Conservation (phyloP, 2,113 vertebrate genomes). For the Caloenas nicobarica region DNA sequence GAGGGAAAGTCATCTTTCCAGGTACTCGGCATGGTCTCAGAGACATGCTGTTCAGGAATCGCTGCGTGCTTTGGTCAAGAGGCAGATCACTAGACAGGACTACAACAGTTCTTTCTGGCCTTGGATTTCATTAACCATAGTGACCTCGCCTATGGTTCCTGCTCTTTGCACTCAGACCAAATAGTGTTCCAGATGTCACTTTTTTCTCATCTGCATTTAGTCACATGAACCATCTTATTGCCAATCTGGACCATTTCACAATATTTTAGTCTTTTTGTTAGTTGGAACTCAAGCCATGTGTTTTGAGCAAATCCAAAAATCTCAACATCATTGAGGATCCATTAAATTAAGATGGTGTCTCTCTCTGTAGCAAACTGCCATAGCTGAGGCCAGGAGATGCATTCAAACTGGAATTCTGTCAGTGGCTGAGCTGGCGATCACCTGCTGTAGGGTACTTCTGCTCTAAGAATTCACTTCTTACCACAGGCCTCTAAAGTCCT, state of each 20-base stretch:
- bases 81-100: not conserved
- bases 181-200: not conserved
- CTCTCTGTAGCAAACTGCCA: not conserved
- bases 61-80: not conserved
- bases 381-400: not conserved
- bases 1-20: not conserved
- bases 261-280: not conserved
- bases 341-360: not conserved
- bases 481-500: not conserved
- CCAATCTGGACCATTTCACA: not conserved
- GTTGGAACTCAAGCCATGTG: fast-evolving
- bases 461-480: not conserved
- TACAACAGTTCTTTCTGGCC: not conserved
- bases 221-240: not conserved
- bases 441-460: not conserved
- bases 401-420: not conserved
- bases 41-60: not conserved
- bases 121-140: not conserved
- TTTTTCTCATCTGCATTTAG: not conserved
- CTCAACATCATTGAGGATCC: not conserved
- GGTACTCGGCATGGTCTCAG: not conserved
- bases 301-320: not conserved
- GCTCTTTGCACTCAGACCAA: not conserved
- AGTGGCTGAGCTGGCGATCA: not conserved
- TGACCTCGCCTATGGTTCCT: not conserved